Percentiles rank a stretch among this genome's conserved stretches.
These are phyloP conservation scores for Drosophila sturtevanti DNA, from an alignment of 1,140 invertebrate species.

Conservation along the genomic window DNA sequence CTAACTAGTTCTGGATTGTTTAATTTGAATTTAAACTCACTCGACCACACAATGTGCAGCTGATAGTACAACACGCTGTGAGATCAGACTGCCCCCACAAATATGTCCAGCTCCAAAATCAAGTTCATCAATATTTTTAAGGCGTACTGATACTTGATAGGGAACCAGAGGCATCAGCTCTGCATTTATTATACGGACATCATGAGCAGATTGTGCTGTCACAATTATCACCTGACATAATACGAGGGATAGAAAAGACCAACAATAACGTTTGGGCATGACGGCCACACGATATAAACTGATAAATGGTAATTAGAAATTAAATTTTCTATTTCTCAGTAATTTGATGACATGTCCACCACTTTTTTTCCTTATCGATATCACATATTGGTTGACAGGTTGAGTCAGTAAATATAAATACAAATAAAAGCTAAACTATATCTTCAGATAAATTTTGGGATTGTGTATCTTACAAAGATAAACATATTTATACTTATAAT, in stretches of 20 bases:
- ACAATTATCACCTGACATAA: background rate
- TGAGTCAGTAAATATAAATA: background rate
- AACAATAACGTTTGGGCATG: constrained; percentile 2
- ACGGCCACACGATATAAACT: background rate
- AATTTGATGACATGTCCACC: background rate
- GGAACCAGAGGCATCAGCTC: constrained; percentile 21
- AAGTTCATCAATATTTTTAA: constrained; percentile 13
- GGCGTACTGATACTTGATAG: constrained; percentile 42
- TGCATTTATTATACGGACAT: constrained; percentile 31
- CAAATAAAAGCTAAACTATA: background rate
- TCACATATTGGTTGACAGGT: constrained; percentile 4
- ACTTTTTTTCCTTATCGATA: background rate
- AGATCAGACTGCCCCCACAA: constrained; percentile 85
- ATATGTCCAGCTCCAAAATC: constrained; percentile 75
- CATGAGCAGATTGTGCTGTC: constrained; percentile 7
- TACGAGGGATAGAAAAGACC: background rate
- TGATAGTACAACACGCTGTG: constrained; percentile 84
- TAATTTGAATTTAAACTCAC: constrained; percentile 21
- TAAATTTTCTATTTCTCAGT: background rate
- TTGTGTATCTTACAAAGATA: background rate
- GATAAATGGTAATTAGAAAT: constrained; percentile 9
- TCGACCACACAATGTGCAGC: constrained; percentile 86
- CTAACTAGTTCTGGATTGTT: background rate
- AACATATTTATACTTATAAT: too few relatives aligned
- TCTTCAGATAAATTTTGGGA: background rate